Percentiles rank a stretch among this genome's conserved stretches.
These are phyloP conservation scores for Passer domesticus DNA, from an alignment of 2,113 vertebrate genomes.

Conservation along the genomic window DNA sequence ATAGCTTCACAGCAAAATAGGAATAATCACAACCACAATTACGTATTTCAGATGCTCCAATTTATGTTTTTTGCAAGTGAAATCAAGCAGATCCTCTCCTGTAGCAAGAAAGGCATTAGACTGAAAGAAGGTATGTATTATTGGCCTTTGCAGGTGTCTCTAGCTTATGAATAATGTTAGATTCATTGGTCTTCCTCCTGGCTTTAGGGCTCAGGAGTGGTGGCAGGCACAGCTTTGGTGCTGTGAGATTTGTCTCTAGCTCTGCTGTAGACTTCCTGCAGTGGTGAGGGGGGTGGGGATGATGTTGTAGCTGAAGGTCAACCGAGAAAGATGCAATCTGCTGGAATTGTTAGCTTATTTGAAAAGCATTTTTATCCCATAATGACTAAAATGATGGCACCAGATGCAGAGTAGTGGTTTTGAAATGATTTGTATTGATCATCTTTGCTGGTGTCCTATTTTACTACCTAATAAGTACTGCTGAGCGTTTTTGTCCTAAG, in stretches of 20 bases:
- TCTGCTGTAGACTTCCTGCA: background rate
- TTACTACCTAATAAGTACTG: background rate
- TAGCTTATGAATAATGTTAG: background rate
- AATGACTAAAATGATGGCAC: background rate
- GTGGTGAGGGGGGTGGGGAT: background rate
- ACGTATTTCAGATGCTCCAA: background rate
- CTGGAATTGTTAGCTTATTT: constrained; percentile 4
- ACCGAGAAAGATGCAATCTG: background rate
- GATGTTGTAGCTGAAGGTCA: constrained; percentile 18
- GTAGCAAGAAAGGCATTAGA: background rate
- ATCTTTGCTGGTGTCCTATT: constrained; percentile 10
- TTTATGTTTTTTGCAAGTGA: background rate
- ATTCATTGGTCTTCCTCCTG: background rate
- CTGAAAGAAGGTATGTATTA: background rate
- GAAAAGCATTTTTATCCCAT: constrained; percentile 9
- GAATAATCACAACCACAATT: background rate
- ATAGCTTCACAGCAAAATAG: background rate
- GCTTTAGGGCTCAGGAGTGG: background rate
- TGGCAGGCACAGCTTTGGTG: background rate
- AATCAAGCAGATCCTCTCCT: background rate
- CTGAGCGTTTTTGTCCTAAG: constrained; percentile 13
- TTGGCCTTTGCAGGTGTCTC: background rate
- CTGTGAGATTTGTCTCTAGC: background rate
- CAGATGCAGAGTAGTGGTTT: constrained; percentile 23
- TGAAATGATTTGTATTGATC: constrained; percentile 47